Conservation (phyloP, 2,113 vertebrate genomes). For the Zingel zingel region DNA sequence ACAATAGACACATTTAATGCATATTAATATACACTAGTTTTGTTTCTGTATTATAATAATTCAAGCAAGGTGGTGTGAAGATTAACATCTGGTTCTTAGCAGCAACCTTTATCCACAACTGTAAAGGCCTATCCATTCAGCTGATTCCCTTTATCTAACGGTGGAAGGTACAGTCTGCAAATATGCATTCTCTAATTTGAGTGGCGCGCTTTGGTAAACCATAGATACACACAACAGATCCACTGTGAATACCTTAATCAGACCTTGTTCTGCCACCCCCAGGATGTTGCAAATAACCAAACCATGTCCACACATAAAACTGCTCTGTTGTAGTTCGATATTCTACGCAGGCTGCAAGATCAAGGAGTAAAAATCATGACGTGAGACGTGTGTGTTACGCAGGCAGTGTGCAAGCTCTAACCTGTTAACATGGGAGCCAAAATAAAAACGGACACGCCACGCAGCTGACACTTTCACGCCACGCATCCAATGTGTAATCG, state of each 20-base stretch:
- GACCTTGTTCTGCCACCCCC: neutral
- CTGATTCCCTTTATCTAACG: slow-evolving; percentile 10
- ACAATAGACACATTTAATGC: neutral
- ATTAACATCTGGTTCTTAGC: neutral
- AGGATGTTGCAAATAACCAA: neutral
- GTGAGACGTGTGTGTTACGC: too few species aligned
- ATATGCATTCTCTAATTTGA: slow-evolving; percentile 16
- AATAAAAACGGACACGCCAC: too few species aligned
- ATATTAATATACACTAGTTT: neutral
- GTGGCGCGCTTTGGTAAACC: neutral
- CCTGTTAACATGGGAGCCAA: too few species aligned
- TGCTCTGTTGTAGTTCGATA: neutral
- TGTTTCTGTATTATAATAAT: neutral
- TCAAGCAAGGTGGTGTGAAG: neutral
- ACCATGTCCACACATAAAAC: neutral
- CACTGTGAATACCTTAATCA: slow-evolving; percentile 7
- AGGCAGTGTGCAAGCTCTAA: too few species aligned
- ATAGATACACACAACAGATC: slow-evolving; percentile 9
- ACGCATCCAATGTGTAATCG: too few species aligned
- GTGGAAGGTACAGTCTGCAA: neutral
- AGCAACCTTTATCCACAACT: neutral
- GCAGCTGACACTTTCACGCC: too few species aligned
- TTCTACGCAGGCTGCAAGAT: neutral
- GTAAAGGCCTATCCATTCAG: slow-evolving; percentile 10
- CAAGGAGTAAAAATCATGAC: neutral